A percentile compares a stretch with the other conserved stretches of the same genome.
These are phyloP conservation scores for Alligator sinensis DNA, from an alignment of 2,113 vertebrate species.

Conservation along the genomic window DNA sequence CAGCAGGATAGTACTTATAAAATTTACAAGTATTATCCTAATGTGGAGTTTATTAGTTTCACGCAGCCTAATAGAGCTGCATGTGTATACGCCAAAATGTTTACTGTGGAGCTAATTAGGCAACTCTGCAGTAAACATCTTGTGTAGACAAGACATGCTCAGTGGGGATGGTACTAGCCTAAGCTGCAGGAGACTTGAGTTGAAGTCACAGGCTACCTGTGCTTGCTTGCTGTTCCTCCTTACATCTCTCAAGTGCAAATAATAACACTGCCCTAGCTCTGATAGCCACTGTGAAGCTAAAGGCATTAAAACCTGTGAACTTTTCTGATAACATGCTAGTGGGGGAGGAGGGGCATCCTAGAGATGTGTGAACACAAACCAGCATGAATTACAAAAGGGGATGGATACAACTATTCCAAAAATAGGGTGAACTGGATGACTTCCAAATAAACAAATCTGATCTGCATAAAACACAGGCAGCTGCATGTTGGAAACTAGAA, in stretches of 20 bases:
- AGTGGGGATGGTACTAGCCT: accelerated
- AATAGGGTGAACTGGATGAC: constrained; percentile 25
- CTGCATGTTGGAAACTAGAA: constrained; percentile 28
- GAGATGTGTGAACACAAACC: not conserved
- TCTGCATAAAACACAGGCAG: not conserved
- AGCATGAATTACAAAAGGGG: not conserved
- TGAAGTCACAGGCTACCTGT: not conserved
- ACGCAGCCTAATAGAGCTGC: too few relatives aligned
- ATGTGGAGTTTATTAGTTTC: too few relatives aligned
- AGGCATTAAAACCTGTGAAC: not conserved
- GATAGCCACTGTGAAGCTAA: not conserved
- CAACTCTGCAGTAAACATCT: too few relatives aligned
- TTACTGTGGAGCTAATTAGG: too few relatives aligned
- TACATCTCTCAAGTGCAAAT: not conserved
- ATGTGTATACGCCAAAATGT: too few relatives aligned
- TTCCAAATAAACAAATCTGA: constrained; percentile 27
- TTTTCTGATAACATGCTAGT: not conserved
- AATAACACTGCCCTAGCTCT: not conserved
- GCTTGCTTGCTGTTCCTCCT: not conserved
- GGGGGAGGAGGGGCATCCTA: not conserved
- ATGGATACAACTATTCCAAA: constrained; percentile 39
- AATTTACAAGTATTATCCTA: too few relatives aligned
- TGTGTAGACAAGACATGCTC: too few relatives aligned
- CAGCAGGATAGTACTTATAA: too few relatives aligned
- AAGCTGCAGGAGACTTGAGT: not conserved